Percentiles rank a stretch among this genome's conserved stretches.
These are phyloP conservation scores for Coreoperca whiteheadi DNA, from an alignment of 2,113 vertebrate species.

Conservation along the genomic window DNA sequence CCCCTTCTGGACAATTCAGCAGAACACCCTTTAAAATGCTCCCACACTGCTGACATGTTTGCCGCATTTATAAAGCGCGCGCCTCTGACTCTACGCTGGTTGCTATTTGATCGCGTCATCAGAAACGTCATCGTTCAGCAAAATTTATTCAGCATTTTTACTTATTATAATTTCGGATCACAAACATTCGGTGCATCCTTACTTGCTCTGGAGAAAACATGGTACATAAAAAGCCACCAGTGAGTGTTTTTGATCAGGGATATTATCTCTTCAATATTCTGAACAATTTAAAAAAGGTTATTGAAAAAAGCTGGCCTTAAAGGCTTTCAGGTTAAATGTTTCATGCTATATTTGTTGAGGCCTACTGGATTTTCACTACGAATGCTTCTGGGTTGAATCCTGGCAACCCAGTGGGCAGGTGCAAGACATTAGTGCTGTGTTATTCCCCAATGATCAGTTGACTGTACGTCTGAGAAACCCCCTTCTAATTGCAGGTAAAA, in stretches of 20 bases:
- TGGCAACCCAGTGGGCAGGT: not conserved
- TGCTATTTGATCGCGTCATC: too few relatives aligned
- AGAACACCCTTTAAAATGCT: too few relatives aligned
- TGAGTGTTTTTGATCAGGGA: too few relatives aligned
- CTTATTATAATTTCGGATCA: too few relatives aligned
- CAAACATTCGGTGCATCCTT: too few relatives aligned
- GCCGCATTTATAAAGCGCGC: too few relatives aligned
- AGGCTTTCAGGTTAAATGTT: not conserved
- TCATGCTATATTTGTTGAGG: not conserved
- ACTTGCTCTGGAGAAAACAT: not conserved
- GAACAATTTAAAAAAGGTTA: too few relatives aligned
- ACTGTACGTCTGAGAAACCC: not conserved
- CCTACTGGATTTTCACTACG: not conserved
- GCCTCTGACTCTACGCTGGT: too few relatives aligned
- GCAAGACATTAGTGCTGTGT: not conserved
- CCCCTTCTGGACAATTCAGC: too few relatives aligned
- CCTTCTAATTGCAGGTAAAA: not conserved
- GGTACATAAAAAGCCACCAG: not conserved
- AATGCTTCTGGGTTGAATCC: not conserved
- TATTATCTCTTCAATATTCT: not conserved
- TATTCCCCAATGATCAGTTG: not conserved
- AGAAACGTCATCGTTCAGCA: too few relatives aligned
- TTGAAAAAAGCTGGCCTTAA: not conserved
- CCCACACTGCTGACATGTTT: too few relatives aligned
- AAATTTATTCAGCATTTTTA: too few relatives aligned